Evolutionary conservation across 2,888 invertebrate genomes (phyloP).

Genomic region (Pristionchus exspectatus): DNA sequence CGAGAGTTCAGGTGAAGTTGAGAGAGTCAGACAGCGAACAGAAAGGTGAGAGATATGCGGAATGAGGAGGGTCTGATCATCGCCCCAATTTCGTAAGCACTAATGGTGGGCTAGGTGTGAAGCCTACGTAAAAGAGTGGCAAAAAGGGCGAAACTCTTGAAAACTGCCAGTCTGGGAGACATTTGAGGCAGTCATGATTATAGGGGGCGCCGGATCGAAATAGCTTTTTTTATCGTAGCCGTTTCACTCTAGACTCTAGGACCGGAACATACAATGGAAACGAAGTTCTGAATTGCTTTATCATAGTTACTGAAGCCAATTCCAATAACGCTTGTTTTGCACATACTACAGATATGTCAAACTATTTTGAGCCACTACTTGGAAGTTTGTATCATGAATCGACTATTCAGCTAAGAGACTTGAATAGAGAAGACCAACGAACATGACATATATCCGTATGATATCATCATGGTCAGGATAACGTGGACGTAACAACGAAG

Average conservation of each 20-base stretch:
- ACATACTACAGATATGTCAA: neutral
- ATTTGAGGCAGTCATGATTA: neutral
- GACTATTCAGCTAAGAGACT: neutral
- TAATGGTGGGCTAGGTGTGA: neutral
- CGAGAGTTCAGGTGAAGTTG: neutral
- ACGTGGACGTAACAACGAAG: neutral
- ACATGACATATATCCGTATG: neutral
- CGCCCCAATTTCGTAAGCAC: neutral
- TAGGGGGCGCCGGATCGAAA: neutral
- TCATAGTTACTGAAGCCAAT: neutral
- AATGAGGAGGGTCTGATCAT: neutral
- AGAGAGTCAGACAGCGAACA: neutral
- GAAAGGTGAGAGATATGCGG: neutral
- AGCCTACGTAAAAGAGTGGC: neutral
- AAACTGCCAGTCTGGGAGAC: neutral
- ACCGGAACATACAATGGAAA: neutral
- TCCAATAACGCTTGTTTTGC: neutral
- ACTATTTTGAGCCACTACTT: neutral
- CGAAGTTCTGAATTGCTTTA: neutral
- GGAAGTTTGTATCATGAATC: neutral
- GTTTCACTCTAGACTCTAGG: neutral
- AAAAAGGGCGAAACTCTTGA: constrained; percentile 5
- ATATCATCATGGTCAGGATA: neutral
- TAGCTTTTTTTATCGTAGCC: too few species aligned
- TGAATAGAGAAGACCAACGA: neutral